phyloP scores from a whole-genome alignment of 1,140 invertebrate genomes.

The Lordiphosa stackelbergi region DNA sequence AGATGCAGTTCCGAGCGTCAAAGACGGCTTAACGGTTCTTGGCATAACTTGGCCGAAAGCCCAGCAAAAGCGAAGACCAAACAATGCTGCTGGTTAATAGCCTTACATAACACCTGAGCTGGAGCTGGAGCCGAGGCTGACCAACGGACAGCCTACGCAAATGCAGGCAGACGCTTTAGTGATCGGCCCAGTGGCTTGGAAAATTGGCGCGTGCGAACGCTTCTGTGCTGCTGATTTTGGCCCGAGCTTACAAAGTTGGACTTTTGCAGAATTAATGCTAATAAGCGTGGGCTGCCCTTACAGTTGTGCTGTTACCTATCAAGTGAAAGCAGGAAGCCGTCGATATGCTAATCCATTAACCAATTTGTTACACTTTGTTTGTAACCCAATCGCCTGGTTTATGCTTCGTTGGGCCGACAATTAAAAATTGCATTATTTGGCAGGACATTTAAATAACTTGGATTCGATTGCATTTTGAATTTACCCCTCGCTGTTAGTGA shows the following conservation, averaged over 20 bases:
- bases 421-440: too few species aligned
- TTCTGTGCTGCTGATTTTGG: conserved; percentile 12
- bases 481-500: neutral
- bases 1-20: conserved; percentile 21
- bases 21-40: conserved; percentile 58
- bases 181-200: conserved; percentile 52
- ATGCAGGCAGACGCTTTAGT: neutral
- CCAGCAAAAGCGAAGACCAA: conserved; percentile 1
- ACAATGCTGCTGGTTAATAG: conserved; percentile 56
- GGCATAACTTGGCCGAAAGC: conserved; percentile 1
- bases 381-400: conserved; percentile 15
- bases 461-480: conserved; percentile 11
- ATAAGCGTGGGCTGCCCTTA: conserved; percentile 36
- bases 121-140: conserved; percentile 15
- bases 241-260: too few species aligned
- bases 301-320: conserved; percentile 6
- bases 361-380: conserved; percentile 13
- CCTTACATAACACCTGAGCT: conserved; percentile 61
- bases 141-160: conserved; percentile 31
- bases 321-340: conserved; percentile 61
- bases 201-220: conserved; percentile 67
- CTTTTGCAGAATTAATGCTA: conserved; percentile 48
- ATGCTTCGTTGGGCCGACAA: conserved; percentile 29
- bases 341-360: conserved; percentile 44
- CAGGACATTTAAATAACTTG: neutral